Evolutionary conservation across 1,140 invertebrate species (phyloP).

Genomic region (Homarus americanus): DNA sequence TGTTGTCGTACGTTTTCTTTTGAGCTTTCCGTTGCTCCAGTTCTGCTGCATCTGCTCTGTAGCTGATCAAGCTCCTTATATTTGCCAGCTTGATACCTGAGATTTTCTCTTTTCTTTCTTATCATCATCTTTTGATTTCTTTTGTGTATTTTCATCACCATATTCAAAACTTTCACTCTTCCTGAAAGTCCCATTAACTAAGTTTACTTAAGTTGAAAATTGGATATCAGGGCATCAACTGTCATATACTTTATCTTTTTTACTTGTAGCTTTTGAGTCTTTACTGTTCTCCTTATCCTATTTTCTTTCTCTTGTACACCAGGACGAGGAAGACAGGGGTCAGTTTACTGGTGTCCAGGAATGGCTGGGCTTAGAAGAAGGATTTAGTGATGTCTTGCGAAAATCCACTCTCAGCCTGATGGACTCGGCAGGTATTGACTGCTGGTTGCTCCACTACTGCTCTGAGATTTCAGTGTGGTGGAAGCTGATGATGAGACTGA

Average conservation of each 20-base stretch:
- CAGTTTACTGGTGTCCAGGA: slow-evolving; percentile 52
- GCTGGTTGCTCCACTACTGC: slow-evolving; percentile 63
- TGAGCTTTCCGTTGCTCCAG: slow-evolving; percentile 78
- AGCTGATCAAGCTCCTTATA: slow-evolving; percentile 89
- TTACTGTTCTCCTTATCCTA: slow-evolving; percentile 41
- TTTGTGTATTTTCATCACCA: slow-evolving; percentile 14
- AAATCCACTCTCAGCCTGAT: slow-evolving; percentile 44
- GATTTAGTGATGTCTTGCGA: slow-evolving; percentile 45
- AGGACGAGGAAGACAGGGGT: slow-evolving; percentile 66
- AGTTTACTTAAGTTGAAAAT: slow-evolving; percentile 49
- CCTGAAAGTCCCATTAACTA: slow-evolving; percentile 17
- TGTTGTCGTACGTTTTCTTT: slow-evolving; percentile 76
- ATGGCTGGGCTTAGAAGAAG: slow-evolving; percentile 40
- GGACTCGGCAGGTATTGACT: slow-evolving; percentile 53
- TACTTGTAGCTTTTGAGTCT: slow-evolving; percentile 9
- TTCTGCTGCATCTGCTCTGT: slow-evolving; percentile 85
- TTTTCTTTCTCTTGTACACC: slow-evolving; percentile 60
- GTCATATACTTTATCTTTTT: slow-evolving; percentile 54
- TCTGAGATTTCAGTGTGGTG: slow-evolving; percentile 56
- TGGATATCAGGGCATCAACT: slow-evolving; percentile 67
- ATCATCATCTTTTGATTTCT: slow-evolving; percentile 56
- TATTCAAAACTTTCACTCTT: slow-evolving; percentile 34
- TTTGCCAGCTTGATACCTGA: slow-evolving; percentile 84
- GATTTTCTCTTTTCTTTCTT: slow-evolving; percentile 80
- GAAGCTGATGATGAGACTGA: slow-evolving; percentile 58